Percentiles rank a stretch among this genome's conserved stretches.
Evolutionary conservation across 2,113 vertebrate genomes (phyloP).

Genomic region (Glaucomys volans): DNA sequence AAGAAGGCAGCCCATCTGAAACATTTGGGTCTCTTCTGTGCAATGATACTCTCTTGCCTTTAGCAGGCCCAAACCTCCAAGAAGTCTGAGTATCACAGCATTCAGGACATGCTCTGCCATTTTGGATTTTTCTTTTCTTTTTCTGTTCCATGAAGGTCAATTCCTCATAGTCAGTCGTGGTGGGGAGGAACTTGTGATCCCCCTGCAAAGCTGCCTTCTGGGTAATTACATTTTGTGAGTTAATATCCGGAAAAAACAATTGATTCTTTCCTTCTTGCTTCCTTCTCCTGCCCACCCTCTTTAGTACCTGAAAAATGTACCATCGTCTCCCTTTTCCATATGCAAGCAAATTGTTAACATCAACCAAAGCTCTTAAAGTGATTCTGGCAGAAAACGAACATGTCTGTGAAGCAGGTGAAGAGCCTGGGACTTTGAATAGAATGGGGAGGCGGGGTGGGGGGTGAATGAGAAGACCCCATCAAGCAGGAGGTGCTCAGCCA

Average conservation of each 20-base stretch:
- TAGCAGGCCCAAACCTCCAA: background rate
- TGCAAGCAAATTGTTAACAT: background rate
- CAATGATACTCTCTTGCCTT: fast-evolving
- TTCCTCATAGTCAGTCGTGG: fast-evolving
- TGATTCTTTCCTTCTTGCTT: background rate
- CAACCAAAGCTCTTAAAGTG: background rate
- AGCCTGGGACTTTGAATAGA: fast-evolving
- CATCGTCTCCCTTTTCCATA: background rate
- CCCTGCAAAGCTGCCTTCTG: background rate
- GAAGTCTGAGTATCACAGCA: fast-evolving
- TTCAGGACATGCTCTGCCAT: fast-evolving
- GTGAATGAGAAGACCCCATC: fast-evolving
- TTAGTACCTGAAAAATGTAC: background rate
- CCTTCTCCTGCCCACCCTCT: background rate
- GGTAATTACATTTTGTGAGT: background rate
- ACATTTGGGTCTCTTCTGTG: background rate
- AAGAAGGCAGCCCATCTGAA: fast-evolving
- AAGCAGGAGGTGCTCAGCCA: background rate
- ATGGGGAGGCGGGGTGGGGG: fast-evolving
- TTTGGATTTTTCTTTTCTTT: background rate
- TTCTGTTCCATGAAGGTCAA: background rate
- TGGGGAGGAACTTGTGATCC: background rate
- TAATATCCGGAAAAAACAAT: background rate
- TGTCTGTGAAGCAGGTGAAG: background rate
- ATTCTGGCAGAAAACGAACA: background rate